Conservation (phyloP, 2,113 vertebrate species). For the Struthio camelus region DNA sequence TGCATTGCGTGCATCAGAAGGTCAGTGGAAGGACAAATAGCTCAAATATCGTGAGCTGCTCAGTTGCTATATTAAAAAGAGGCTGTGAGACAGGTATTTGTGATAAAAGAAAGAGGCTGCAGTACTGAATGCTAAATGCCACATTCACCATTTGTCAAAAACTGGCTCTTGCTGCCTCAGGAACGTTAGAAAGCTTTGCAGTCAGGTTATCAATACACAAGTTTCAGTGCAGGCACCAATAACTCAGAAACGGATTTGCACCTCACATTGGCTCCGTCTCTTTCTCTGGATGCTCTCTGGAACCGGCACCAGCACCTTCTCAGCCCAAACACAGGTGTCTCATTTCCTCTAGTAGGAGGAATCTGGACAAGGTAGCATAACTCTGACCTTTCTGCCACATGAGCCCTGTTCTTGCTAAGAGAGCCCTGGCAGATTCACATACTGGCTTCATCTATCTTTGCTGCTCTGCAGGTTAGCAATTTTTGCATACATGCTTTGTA, state of each 20-base stretch:
- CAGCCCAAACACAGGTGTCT: neutral
- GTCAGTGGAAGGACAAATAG: neutral
- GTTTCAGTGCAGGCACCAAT: neutral
- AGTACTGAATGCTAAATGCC: neutral
- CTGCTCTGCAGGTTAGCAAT: neutral
- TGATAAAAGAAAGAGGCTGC: neutral
- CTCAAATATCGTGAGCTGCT: fast-evolving
- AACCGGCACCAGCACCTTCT: neutral
- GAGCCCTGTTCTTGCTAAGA: neutral
- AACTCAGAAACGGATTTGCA: too few relatives aligned
- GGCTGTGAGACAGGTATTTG: neutral
- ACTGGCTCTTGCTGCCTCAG: neutral
- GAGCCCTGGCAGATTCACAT: neutral
- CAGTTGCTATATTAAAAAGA: neutral
- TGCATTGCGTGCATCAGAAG: fast-evolving
- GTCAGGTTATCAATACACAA: neutral
- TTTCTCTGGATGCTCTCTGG: fast-evolving
- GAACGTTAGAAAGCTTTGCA: neutral
- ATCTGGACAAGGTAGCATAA: neutral
- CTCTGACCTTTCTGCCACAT: neutral
- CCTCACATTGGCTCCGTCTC: neutral
- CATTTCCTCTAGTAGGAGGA: neutral
- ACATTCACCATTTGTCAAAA: neutral
- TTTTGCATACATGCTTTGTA: fast-evolving
- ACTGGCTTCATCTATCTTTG: neutral